phyloP scores from a whole-genome alignment of 2,113 vertebrate species.

The Athene noctua region DNA sequence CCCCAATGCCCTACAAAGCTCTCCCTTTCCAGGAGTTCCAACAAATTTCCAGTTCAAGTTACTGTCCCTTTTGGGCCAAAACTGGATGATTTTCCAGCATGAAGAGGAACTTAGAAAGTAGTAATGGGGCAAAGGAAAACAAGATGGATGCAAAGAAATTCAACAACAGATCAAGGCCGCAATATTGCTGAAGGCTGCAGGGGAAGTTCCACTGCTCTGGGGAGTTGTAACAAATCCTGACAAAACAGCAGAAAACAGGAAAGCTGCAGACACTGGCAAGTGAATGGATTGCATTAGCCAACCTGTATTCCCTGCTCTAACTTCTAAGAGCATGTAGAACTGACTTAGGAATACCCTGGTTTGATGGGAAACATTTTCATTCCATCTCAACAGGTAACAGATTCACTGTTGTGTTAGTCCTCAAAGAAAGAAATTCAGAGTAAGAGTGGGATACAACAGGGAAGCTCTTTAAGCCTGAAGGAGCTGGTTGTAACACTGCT shows the following conservation, averaged over 20 bases:
- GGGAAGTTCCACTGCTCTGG: neutral
- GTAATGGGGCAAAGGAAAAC: neutral
- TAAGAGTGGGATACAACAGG: neutral
- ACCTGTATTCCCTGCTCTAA: neutral
- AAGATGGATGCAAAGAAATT: neutral
- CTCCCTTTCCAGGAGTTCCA: neutral
- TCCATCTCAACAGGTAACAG: fast-evolving
- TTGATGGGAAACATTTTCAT: neutral
- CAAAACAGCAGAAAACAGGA: neutral
- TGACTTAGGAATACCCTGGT: neutral
- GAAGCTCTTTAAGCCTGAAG: neutral
- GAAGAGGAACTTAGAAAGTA: neutral
- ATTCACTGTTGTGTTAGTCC: neutral
- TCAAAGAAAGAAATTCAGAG: neutral
- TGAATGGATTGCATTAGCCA: neutral
- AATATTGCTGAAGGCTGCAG: neutral
- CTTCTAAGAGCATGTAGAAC: fast-evolving
- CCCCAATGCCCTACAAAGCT: fast-evolving
- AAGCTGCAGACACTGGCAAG: neutral
- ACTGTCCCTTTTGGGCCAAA: neutral
- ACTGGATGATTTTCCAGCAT: fast-evolving
- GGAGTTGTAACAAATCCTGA: neutral
- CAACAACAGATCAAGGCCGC: neutral
- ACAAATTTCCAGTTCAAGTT: neutral
- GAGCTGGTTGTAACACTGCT: neutral